These are phyloP conservation scores for Silurus aristotelis DNA, from an alignment of 2,797 vertebrate species.

Conservation along the genomic window DNA sequence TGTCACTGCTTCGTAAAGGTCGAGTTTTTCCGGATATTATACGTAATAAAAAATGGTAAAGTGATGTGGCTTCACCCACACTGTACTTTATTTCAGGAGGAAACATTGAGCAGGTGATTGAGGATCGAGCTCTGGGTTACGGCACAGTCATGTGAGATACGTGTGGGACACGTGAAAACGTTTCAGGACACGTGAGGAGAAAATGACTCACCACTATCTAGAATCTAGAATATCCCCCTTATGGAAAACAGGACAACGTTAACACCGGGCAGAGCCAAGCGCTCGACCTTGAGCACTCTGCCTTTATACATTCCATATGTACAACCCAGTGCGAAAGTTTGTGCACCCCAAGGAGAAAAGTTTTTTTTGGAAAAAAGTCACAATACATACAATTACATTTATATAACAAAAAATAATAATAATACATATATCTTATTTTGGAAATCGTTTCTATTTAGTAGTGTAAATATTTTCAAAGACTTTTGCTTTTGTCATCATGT, in stretches of 20 bases:
- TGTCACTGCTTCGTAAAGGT: not conserved
- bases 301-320: not conserved
- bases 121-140: not conserved
- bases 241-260: conserved; percentile 42
- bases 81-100: not conserved
- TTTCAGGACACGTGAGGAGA: conserved; percentile 38
- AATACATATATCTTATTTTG: too few species aligned
- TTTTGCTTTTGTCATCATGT: too few species aligned
- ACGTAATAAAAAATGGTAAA: not conserved
- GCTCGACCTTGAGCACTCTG: not conserved
- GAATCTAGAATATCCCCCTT: conserved; percentile 40
- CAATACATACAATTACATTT: not conserved
- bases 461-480: too few species aligned
- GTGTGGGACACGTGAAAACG: conserved; percentile 10
- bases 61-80: not conserved
- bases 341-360: not conserved
- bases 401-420: too few species aligned
- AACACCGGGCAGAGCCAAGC: not conserved
- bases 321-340: not conserved
- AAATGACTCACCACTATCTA: conserved; percentile 39
- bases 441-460: too few species aligned
- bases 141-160: not conserved
- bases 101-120: not conserved
- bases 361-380: not conserved
- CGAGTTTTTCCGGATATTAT: not conserved